Evolutionary conservation across 2,113 vertebrate species (phyloP), one percentile per base, ranked within the genome.

Genomic region (Sciurus niger): DNA sequence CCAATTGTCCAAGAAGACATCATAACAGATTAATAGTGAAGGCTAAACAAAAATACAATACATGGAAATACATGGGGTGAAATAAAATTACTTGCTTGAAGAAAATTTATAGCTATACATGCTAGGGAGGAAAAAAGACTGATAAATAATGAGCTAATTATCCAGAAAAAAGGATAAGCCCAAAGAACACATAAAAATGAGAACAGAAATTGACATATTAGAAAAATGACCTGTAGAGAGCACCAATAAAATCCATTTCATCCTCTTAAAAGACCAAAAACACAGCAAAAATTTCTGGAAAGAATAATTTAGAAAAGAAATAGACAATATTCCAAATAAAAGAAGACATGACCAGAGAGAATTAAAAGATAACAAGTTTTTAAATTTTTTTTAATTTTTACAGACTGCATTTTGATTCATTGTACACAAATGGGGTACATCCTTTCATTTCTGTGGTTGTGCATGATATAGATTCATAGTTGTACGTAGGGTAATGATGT

Each of bases 181-280:
- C n/a, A 90, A 90, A 85, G 13, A n/a, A 78, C 46, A 90, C 25
- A 14, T 18, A 22, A 58, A 73, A 80, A 76, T 4, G 40, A 67
- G 12, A 72, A 28, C 43, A 86, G 37, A 82, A 91, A 76, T 20
- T 87, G 20, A 77, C 40, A 43, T 76, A 51, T 91, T 94, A 88
- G 28, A 40, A 68, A 82, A 94, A 58, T 72, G 48, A 76, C 48
- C 34, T 24, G 18, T 72, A 53, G 43, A 78, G 6, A 78, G 12
- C 28, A 79, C 28, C 28, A 51, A 48, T 10, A 91, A 72, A 90
- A 84, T 32, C 30, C 22, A 58, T 73, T 73, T 79, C 51, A 46
- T 83, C 4, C 18, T 76, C 17, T 46, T 34, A 72, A 60, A 95
- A 89, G 43, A 53, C 48, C 5, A 51, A 79, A 60, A 73, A 32